Conservation (phyloP, 1,140 invertebrate genomes). For the Luehdorfia chinensis region DNA sequence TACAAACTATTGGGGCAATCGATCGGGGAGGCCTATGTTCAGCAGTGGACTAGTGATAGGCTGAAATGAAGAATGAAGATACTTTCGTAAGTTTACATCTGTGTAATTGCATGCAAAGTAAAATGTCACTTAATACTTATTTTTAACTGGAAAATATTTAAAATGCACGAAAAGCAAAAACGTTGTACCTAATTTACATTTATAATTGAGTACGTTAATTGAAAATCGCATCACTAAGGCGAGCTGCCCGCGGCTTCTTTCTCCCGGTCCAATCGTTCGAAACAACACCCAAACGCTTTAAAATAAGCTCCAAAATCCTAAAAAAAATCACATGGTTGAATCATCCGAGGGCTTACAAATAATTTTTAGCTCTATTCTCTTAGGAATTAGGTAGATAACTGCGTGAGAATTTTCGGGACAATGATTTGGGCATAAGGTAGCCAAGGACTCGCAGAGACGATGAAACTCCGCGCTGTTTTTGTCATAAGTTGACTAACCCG, state of each 20-base stretch:
- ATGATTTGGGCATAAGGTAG: constrained; percentile 29
- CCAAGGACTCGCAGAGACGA: constrained; percentile 20
- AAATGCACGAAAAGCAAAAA: not conserved
- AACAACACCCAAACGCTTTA: constrained; percentile 28
- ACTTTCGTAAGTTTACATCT: no score
- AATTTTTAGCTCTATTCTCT: constrained; percentile 18
- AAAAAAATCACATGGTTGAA: no score
- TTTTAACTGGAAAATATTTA: not conserved
- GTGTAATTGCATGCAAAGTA: no score
- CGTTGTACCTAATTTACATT: constrained; percentile 13
- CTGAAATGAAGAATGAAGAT: no score
- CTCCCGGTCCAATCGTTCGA: constrained; percentile 16
- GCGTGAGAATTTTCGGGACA: constrained; percentile 18
- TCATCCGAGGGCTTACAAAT: constrained; percentile 2
- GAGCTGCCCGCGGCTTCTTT: constrained; percentile 27
- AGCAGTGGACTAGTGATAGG: no score
- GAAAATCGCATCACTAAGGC: constrained; percentile 27
- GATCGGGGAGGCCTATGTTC: no score
- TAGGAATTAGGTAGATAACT: constrained; percentile 14
- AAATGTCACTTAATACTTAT: no score
- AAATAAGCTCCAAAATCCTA: constrained; percentile 35
- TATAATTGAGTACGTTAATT: constrained; percentile 18
- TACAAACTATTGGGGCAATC: no score
- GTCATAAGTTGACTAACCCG: constrained; percentile 7
- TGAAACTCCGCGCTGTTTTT: constrained; percentile 6